phyloP scores from a whole-genome alignment of 2,888 invertebrate species.

The Callosobruchus maculatus region DNA sequence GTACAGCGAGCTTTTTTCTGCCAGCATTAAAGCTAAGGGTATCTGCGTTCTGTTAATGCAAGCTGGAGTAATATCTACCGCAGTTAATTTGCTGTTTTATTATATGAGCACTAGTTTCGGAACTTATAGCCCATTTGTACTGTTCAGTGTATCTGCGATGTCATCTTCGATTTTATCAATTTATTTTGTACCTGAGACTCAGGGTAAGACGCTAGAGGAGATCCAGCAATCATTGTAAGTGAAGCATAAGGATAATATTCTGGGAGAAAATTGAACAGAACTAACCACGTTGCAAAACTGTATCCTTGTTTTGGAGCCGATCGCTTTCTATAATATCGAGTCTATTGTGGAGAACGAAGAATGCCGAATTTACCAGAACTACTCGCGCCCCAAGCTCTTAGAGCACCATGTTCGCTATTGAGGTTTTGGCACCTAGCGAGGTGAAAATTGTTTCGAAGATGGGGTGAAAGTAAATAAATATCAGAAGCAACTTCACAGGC shows the following conservation, averaged over 20 bases:
- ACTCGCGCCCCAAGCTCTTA: too few species aligned
- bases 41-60: slow-evolving; percentile 30
- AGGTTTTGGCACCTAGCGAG: too few species aligned
- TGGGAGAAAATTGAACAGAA: too few species aligned
- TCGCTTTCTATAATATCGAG: too few species aligned
- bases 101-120: slow-evolving; percentile 33
- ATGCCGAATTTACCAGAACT: too few species aligned
- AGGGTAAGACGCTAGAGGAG: slow-evolving; percentile 43
- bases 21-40: slow-evolving; percentile 39
- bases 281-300: too few species aligned
- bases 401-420: too few species aligned
- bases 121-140: slow-evolving; percentile 35
- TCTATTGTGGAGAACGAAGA: too few species aligned
- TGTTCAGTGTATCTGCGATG: slow-evolving; percentile 33
- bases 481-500: too few species aligned
- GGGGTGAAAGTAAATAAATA: too few species aligned
- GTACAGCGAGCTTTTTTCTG: slow-evolving; percentile 38
- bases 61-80: slow-evolving; percentile 26
- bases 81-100: slow-evolving; percentile 36
- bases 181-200: slow-evolving; percentile 41
- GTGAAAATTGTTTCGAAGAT: too few species aligned
- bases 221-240: slow-evolving; percentile 40
- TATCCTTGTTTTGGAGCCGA: too few species aligned
- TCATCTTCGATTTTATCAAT: slow-evolving; percentile 30
- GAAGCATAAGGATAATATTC: slow-evolving; percentile 8